Evolutionary conservation across 37 sponge, comb jelly and placozoan genomes (phyloP), one percentile per base, ranked within the genome.

Genomic region (Mnemiopsis leidyi): DNA sequence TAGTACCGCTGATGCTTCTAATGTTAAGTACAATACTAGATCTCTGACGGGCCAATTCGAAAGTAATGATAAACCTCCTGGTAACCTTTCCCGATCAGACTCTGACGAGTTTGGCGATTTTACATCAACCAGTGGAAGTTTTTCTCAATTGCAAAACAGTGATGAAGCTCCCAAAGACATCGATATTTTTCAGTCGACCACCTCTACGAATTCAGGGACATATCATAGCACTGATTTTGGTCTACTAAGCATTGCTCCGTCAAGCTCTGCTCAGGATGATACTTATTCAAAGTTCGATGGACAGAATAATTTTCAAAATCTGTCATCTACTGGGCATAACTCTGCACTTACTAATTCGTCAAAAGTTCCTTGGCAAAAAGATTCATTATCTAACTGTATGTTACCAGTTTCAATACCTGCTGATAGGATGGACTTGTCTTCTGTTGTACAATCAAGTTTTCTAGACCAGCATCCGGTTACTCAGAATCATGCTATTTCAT

Each of bases 101-200:
- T 48, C 61, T 18, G 79, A 77, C 33, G 79, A 77, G 2, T 77
- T 77, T 77, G 79, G 79, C 9, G 79, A 77, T 77, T 77, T 77
- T 32, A 32, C 79, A 16, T 77, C 61, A 48, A 48, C 61, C 5
- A 13, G 61, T 13, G 61, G 13, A 48, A 48, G 61, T 48, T 48
- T 48, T 48, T 48, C 61, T 48, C 9, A 5, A 18, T 13, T 13
- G 13, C 9, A 48, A 48, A 5, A 5, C 5, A 48, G 61, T 48
- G 13, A 13, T 48, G 13, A 5, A 48, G 61, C 61, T 48, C 61
- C 5, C 61, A 48, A 48, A 5, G 9, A 48, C 61, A 5, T 48
- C 5, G 61, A 48, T 48, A 48, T 48, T 18, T 48, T 48, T 48
- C 61, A 48, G 61, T 48, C 61, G 13, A 48, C 9, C 61, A 48